Conservation (phyloP, 2,888 invertebrate genomes). For the Zygothrica quintamaculata region DNA sequence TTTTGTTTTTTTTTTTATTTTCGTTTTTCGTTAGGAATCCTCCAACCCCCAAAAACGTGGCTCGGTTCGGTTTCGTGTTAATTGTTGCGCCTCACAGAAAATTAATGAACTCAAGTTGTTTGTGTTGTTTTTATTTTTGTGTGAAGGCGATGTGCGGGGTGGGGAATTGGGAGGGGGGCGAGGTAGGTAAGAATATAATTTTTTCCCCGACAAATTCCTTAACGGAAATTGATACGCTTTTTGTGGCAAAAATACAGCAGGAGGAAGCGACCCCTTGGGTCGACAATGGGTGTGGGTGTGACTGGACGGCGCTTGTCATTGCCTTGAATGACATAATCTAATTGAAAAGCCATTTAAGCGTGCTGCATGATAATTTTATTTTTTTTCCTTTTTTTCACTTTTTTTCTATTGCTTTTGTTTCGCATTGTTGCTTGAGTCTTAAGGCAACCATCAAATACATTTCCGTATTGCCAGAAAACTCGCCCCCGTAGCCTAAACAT, state of each 20-base stretch:
- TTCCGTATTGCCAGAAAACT: no score
- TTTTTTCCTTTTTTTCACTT: not conserved
- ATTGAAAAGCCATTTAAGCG: slow-evolving; percentile 80
- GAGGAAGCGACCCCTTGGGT: not conserved
- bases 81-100: slow-evolving; percentile 78
- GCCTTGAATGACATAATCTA: slow-evolving; percentile 78
- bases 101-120: slow-evolving; percentile 78
- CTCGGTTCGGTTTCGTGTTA: slow-evolving; percentile 71
- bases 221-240: slow-evolving; percentile 77
- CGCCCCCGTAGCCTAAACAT: no score
- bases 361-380: slow-evolving; percentile 77
- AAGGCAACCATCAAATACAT: no score
- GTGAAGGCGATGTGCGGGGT: slow-evolving; percentile 18
- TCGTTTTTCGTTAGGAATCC: slow-evolving; percentile 4
- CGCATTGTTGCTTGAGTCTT: slow-evolving; percentile 4
- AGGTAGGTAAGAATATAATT: no score
- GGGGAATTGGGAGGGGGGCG: no score
- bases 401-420: slow-evolving; percentile 1
- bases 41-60: slow-evolving; percentile 23
- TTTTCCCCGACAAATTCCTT: slow-evolving; percentile 58
- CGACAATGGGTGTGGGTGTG: slow-evolving; percentile 27
- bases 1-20: slow-evolving; percentile 17
- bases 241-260: slow-evolving; percentile 23
- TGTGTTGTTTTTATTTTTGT: slow-evolving; percentile 65
- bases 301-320: slow-evolving; percentile 49